phyloP scores from a whole-genome alignment of 2,113 vertebrate species.

The Channa maculata region DNA sequence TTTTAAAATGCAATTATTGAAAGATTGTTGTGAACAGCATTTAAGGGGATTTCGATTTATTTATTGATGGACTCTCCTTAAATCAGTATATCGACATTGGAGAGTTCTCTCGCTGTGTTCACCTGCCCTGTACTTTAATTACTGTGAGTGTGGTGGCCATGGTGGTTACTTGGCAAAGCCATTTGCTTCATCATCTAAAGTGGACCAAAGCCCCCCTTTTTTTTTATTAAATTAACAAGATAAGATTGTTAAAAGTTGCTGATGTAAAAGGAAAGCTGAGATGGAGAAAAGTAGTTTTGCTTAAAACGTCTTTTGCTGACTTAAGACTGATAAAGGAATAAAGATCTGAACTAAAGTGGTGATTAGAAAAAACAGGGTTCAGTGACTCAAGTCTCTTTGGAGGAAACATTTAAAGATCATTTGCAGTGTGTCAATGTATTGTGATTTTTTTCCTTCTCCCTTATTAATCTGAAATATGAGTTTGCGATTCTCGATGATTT shows the following conservation, averaged over 20 bases:
- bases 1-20: constrained; percentile 28
- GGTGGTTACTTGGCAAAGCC: constrained; percentile 54
- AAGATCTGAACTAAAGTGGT: constrained; percentile 20
- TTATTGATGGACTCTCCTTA: constrained; percentile 14
- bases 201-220: constrained; percentile 50
- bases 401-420: background rate
- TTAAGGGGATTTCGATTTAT: constrained; percentile 2
- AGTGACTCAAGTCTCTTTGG: background rate
- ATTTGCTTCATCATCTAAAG: constrained; percentile 76
- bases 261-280: constrained; percentile 56
- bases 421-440: background rate
- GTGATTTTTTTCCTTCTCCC: background rate
- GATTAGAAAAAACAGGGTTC: constrained; percentile 27
- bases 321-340: constrained; percentile 37
- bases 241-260: constrained; percentile 71
- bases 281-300: constrained; percentile 44
- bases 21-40: constrained; percentile 17
- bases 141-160: constrained; percentile 36
- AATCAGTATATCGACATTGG: constrained; percentile 40
- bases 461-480: constrained; percentile 19
- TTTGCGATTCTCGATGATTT: constrained; percentile 26
- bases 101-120: constrained; percentile 43
- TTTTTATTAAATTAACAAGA: constrained; percentile 65
- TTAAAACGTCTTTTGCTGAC: constrained; percentile 59
- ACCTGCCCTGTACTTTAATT: constrained; percentile 55